Evolutionary conservation across 1,140 invertebrate species (phyloP).

Genomic region (Rhopalosiphum padi): DNA sequence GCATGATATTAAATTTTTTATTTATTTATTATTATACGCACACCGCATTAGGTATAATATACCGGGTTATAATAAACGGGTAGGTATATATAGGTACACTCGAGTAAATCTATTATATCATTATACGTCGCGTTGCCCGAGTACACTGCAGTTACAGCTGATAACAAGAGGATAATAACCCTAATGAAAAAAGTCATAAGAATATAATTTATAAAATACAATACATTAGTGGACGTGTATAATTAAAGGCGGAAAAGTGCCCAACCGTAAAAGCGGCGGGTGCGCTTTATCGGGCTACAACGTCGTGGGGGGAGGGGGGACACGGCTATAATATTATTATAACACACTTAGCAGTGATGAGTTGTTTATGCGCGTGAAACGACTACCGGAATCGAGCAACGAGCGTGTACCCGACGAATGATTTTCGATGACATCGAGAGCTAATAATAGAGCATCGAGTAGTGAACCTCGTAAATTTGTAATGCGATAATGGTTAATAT

Average conservation of each 20-base stretch:
- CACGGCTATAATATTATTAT: background rate
- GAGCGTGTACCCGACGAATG: background rate
- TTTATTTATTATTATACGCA: background rate
- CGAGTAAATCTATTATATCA: slow-evolving; percentile 10
- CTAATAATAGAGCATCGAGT: background rate
- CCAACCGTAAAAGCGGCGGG: background rate
- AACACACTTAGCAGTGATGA: background rate
- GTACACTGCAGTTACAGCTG: background rate
- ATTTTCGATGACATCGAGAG: background rate
- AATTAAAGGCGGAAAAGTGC: background rate
- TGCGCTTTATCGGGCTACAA: background rate
- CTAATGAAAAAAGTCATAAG: slow-evolving; percentile 20
- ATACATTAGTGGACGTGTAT: background rate
- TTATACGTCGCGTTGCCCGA: background rate
- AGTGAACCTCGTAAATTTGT: background rate
- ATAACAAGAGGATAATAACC: background rate
- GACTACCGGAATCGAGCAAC: background rate
- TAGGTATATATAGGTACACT: background rate
- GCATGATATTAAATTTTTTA: background rate
- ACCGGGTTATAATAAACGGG: background rate
- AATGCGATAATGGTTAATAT: background rate
- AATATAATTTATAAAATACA: slow-evolving; percentile 4
- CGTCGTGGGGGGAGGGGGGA: too few species aligned
- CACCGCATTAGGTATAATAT: background rate
- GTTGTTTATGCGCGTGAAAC: background rate